phyloP scores from a whole-genome alignment of 2,113 vertebrate genomes.

The Plecotus auritus region DNA sequence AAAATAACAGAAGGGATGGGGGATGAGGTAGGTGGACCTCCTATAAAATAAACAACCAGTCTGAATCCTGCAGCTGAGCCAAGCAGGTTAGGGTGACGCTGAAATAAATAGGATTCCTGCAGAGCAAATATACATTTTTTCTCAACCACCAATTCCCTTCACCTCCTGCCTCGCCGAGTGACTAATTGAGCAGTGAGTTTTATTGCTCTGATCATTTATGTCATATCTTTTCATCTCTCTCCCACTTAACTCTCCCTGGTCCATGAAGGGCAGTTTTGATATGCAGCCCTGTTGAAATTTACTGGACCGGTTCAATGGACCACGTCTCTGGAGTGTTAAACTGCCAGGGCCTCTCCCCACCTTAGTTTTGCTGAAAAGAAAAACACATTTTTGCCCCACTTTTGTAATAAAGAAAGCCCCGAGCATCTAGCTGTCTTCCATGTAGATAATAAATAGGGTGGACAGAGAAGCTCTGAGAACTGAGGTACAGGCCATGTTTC shows the following conservation, averaged over 20 bases:
- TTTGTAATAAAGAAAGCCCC: background rate
- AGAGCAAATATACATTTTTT: slow-evolving; percentile 8
- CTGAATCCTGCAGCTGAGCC: background rate
- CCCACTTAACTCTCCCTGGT: slow-evolving; percentile 63
- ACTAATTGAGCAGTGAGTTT: slow-evolving; percentile 70
- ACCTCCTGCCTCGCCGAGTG: slow-evolving; percentile 28
- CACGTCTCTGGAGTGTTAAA: background rate
- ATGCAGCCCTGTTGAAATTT: slow-evolving; percentile 30
- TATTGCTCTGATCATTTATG: slow-evolving; percentile 74
- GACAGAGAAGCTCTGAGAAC: background rate
- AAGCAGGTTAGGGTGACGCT: slow-evolving; percentile 25
- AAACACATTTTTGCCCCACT: background rate
- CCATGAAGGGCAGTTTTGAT: slow-evolving; percentile 61
- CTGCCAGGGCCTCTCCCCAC: background rate
- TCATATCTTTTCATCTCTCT: slow-evolving; percentile 66
- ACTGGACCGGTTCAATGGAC: background rate
- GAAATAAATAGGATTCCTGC: background rate
- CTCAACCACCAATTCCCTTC: background rate
- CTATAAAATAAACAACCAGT: slow-evolving; percentile 53
- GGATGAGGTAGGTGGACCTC: background rate
- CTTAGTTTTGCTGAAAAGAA: slow-evolving; percentile 3
- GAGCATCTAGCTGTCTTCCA: background rate
- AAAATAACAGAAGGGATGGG: background rate
- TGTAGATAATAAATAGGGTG: background rate
- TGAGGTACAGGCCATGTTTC: background rate